Base-by-base conservation (phyloP, 2,113 vertebrate species). In the Isichthys henryi region DNA sequence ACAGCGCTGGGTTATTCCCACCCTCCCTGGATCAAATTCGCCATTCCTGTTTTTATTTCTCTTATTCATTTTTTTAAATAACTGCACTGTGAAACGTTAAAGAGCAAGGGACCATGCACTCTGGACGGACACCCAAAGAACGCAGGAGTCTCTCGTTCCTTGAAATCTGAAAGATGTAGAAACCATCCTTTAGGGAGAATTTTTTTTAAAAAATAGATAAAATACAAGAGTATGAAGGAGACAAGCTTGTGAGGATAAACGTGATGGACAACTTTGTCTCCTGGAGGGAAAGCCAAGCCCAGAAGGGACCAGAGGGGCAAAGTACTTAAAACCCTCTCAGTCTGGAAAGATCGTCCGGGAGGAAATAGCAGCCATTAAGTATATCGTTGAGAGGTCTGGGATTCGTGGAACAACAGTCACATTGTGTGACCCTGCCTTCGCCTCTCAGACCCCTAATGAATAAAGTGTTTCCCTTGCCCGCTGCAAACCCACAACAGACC, bases 301-400 rank as follows among this genome's bases (percentile, higher is more conserved):
- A 48, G 66, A 82, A 45, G 45, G 84, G 87, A 89, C 88, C 84
- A 88, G 88, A 70, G 88, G n/a, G 70, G 39, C 46, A 49, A 56
- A 89, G 39, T 87, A 90, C 88, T 91, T 86, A 82, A 91, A 90
- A 86, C 88, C 86, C 92, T 88, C 91, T 91, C 82, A 49, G 88
- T 91, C 91, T 91, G 90, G 85, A 89, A 89, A 77, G 90, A 89
- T 88, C 90, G 86, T 90, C 88, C 58, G 43, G 70, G 89, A 90
- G 91, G 91, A 92, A 93, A 91, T 90, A 88, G 92, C 49, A 88
- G 87, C 90, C 91, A 92, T 93, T 91, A 92, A 92, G 91, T 87
- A 53, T 88, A 90, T 89, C 91, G 92, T 87, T 84, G 88, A 91
- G 87, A 70, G 90, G 92, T 89, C 91, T 88, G 85, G 74, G 85